phyloP scores from a whole-genome alignment of 2,797 vertebrate genomes.

The Clangula hyemalis region DNA sequence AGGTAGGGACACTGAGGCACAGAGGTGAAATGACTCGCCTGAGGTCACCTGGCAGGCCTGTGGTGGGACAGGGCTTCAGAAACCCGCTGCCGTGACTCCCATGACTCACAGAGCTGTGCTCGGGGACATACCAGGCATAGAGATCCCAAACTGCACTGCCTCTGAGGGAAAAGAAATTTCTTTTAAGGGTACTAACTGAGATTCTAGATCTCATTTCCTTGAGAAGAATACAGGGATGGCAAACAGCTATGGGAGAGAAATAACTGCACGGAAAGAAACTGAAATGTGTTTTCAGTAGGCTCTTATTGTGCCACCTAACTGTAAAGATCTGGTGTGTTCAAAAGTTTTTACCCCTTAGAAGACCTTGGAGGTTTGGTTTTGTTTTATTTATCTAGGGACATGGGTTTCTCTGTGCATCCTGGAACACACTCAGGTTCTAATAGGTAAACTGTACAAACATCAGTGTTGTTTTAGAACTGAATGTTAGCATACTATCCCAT shows the following conservation, averaged over 20 bases:
- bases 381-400: background rate
- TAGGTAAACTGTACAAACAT: background rate
- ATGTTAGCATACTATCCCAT: background rate
- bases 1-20: slow-evolving; percentile 41
- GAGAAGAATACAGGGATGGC: background rate
- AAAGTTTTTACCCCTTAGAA: background rate
- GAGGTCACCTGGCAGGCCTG: background rate
- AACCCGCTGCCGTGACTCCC: background rate
- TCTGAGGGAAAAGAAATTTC: background rate
- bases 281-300: slow-evolving; percentile 17
- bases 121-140: rapidly evolving
- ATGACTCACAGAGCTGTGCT: background rate
- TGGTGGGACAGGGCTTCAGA: background rate
- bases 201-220: background rate
- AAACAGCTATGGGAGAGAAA: background rate
- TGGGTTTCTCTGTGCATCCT: background rate
- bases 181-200: background rate
- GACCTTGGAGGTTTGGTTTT: background rate
- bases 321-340: background rate
- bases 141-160: background rate
- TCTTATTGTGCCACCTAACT: background rate
- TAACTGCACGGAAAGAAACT: background rate
- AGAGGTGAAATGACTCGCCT: background rate
- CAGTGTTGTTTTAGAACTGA: slow-evolving; percentile 25
- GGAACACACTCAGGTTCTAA: background rate